Evolutionary conservation across 2,797 vertebrate species (phyloP), one percentile per base, ranked within the genome.

Genomic region (Ibycter americanus): DNA sequence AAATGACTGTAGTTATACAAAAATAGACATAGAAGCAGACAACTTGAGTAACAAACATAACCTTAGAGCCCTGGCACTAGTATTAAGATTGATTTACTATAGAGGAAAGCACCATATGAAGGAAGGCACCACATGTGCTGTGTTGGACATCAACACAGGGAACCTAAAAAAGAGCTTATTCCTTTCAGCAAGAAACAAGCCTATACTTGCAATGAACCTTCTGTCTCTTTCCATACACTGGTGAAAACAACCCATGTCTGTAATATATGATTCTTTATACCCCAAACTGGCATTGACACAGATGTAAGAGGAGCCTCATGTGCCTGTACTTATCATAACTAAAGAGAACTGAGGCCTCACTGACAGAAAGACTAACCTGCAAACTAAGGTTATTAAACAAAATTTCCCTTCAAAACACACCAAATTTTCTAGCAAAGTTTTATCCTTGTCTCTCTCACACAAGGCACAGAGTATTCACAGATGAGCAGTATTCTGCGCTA

Each of bases 191-290:
- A 83, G 19, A 71, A 68, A 56, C 0, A 1, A 91, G 8, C 6
- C 20, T 52, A 10, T 11, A 21, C 32, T 44, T 88, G 38, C 34
- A 51, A 25, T 12, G 18, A 77, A 21, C 15, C 4, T 59, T 81
- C 70, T 77, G 29, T 9, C 32, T 40, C 63, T 58, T 70, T 8
- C 36, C 38, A 65, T 3, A 36, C 8, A 31, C 36, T 32, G 61
- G 9, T 8, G 56, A 67, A 76, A 87, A 9, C 49, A 82, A n/a
- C 25, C 8, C 17, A 7, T 10, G 15, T 27, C 52, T 49, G 23
- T 8, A 42, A 34, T 1, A 15, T 7, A 46, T 0, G 3, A 5
- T 2, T 47, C 15, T 73, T 77, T 18, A 15, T 38, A 25, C 6
- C 22, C 38, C 16, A 71, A 62, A 42, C 5, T 51, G 40, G 19